These are phyloP conservation scores for Lasius platythorax DNA, from an alignment of 2,888 invertebrate species.

Conservation along the genomic window DNA sequence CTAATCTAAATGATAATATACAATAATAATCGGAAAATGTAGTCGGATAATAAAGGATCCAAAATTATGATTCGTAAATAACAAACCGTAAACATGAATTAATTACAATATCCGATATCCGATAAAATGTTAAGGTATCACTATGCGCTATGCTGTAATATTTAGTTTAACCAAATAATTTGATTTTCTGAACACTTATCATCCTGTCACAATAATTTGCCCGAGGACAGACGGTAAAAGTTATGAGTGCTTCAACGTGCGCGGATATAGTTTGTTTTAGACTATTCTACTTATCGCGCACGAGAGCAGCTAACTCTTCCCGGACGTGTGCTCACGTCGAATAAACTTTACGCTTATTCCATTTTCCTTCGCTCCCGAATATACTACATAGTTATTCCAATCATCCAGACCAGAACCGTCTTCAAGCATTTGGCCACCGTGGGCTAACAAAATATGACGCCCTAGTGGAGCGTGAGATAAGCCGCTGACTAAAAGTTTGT, in stretches of 20 bases:
- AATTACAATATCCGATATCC: not conserved
- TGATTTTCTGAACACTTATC: conserved; percentile 40
- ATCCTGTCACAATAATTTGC: conserved; percentile 54
- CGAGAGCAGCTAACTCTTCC: conserved; percentile 40
- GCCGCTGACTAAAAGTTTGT: conserved; percentile 36
- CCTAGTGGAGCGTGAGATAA: conserved; percentile 4
- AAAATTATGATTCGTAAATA: conserved; percentile 7
- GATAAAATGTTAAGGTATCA: not conserved
- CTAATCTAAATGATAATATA: not conserved
- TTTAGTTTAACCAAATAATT: conserved; percentile 43
- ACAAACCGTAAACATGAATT: not conserved
- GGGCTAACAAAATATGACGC: conserved; percentile 3
- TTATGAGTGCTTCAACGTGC: conserved; percentile 37
- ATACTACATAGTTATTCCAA: conserved; percentile 25
- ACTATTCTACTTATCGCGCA: conserved; percentile 50
- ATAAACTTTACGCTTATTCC: conserved; percentile 43
- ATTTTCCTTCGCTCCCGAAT: conserved; percentile 26
- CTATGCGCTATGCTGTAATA: not conserved
- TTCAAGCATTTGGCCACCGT: conserved; percentile 11
- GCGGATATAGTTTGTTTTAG: conserved; percentile 32
- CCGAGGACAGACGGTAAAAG: conserved; percentile 34
- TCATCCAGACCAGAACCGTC: conserved; percentile 24
- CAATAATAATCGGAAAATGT: not conserved
- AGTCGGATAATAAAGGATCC: not conserved
- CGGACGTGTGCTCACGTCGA: conserved; percentile 37